These are phyloP conservation scores for Corvus moneduloides DNA, from an alignment of 2,113 vertebrate species.

Conservation along the genomic window DNA sequence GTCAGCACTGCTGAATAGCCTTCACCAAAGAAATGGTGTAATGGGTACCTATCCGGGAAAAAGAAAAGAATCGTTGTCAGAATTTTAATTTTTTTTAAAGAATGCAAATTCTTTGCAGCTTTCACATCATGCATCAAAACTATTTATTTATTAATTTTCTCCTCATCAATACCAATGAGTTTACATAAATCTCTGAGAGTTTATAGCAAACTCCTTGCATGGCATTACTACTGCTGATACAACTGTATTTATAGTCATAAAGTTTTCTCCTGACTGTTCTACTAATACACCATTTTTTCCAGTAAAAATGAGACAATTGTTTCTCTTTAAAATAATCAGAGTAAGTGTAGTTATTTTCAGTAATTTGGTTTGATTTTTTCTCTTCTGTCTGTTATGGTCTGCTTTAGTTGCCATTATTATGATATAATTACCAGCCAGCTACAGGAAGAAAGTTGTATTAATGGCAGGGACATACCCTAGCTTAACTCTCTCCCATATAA, in stretches of 20 bases:
- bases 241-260: background rate
- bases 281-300: background rate
- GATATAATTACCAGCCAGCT: slow-evolving; percentile 20
- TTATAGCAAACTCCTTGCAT: background rate
- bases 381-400: background rate
- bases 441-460: background rate
- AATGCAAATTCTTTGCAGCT: background rate
- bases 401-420: background rate
- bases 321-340: background rate
- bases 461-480: background rate
- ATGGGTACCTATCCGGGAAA: slow-evolving; percentile 77
- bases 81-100: background rate
- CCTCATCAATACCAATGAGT: background rate
- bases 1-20: slow-evolving; percentile 67
- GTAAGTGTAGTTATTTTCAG: background rate
- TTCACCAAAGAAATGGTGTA: slow-evolving; percentile 67
- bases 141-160: background rate
- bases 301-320: background rate
- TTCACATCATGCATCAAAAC: background rate
- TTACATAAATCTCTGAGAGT: background rate
- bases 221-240: background rate
- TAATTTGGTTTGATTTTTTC: background rate
- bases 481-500: slow-evolving; percentile 12
- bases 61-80: slow-evolving; percentile 74
- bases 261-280: background rate